Percentiles rank a stretch among this genome's conserved stretches.
Evolutionary conservation across 2,888 invertebrate genomes (phyloP).

Genomic region (Rapana venosa): DNA sequence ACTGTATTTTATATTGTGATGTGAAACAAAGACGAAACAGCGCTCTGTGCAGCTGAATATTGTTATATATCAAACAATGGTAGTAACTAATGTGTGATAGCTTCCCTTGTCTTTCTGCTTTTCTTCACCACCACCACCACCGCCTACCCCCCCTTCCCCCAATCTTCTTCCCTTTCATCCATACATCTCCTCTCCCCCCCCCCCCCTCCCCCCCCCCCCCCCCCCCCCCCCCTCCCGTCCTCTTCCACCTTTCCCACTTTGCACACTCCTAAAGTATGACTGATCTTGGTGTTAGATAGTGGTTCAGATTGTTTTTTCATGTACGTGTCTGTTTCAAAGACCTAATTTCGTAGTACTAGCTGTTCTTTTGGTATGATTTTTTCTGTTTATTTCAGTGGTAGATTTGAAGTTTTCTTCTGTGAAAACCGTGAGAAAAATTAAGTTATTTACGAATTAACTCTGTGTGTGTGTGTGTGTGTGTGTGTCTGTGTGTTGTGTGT

Average conservation of each 20-base stretch:
- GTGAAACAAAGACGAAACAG: neutral
- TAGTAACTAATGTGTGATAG: neutral
- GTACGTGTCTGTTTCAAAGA: too few relatives aligned
- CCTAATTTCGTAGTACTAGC: too few relatives aligned
- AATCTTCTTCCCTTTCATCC: neutral
- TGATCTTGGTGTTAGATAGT: too few relatives aligned
- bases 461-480: neutral
- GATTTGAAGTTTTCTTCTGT: too few relatives aligned
- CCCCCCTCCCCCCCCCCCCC: neutral
- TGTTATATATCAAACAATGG: neutral
- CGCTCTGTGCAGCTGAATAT: neutral
- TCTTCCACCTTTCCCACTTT: neutral
- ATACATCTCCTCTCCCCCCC: neutral
- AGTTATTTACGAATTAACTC: too few relatives aligned
- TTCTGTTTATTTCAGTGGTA: too few relatives aligned
- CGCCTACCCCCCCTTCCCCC: neutral
- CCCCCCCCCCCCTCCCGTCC: neutral
- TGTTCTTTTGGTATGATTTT: too few relatives aligned
- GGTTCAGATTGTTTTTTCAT: too few relatives aligned
- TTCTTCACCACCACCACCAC: neutral
- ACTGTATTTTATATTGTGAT: too few relatives aligned
- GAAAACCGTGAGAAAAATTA: too few relatives aligned
- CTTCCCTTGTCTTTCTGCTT: neutral
- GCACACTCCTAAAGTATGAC: too few relatives aligned
- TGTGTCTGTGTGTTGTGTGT: neutral